phyloP scores from a whole-genome alignment of 2,113 vertebrate genomes.

The Sarotherodon lohbergeri region DNA sequence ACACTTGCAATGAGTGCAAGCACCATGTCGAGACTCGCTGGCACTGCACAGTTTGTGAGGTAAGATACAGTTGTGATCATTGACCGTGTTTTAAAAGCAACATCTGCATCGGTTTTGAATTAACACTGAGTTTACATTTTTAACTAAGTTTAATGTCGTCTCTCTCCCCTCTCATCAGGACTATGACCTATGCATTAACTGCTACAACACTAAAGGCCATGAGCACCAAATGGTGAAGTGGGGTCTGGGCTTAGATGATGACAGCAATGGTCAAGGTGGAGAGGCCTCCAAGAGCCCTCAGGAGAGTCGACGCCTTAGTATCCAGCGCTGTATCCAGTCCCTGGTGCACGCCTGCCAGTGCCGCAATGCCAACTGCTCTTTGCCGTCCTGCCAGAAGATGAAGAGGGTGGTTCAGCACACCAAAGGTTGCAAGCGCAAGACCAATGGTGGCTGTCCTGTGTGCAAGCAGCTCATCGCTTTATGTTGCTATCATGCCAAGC shows the following conservation, averaged over 20 bases:
- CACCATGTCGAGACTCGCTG: conserved; percentile 97
- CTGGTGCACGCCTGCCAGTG: conserved; percentile 97
- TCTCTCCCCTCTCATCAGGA: conserved; percentile 72
- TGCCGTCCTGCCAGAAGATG: conserved; percentile 99
- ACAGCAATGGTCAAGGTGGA: conserved; percentile 85
- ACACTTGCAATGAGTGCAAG: conserved; percentile 98
- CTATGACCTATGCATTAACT: conserved; percentile 97
- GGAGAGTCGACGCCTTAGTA: conserved; percentile 94
- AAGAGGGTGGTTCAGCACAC: conserved; percentile 98
- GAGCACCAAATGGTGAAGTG: conserved; percentile 99
- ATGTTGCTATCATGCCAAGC: conserved; percentile 99
- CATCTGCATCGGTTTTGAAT: neutral
- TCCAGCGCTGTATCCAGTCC: conserved; percentile 99
- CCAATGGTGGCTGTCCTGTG: conserved; percentile 95
- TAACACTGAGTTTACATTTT: neutral
- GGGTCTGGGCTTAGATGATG: conserved; percentile 94
- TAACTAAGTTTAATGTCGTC: neutral
- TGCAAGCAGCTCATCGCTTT: conserved; percentile 99
- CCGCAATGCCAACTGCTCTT: conserved; percentile 95
- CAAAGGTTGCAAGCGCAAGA: conserved; percentile 98
- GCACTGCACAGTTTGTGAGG: conserved; percentile 98
- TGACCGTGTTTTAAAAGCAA: neutral
- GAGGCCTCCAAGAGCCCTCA: conserved; percentile 96
- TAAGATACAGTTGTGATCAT: conserved; percentile 42
- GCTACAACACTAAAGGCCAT: conserved; percentile 94